Evolutionary conservation across 2,888 invertebrate species (phyloP).

Genomic region (Cephus runcator): DNA sequence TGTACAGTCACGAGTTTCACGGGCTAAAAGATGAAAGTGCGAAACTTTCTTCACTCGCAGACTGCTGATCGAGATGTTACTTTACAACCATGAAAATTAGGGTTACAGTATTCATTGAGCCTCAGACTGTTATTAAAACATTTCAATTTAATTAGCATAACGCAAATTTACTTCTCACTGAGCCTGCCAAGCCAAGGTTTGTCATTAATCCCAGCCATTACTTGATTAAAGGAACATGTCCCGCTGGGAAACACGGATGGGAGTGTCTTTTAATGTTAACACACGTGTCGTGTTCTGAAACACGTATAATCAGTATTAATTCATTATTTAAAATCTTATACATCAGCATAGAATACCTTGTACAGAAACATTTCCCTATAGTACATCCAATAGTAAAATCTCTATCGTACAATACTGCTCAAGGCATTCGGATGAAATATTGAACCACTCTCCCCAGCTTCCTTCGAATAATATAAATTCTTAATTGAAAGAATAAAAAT

Average conservation of each 20-base stretch:
- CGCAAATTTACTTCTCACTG: slow-evolving; percentile 4
- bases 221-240: slow-evolving; percentile 42
- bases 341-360: too few species aligned
- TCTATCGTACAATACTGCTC: too few species aligned
- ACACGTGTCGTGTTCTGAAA: not conserved
- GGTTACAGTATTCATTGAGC: not conserved
- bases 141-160: slow-evolving; percentile 17
- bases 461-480: not conserved
- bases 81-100: not conserved
- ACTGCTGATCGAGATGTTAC: not conserved
- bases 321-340: not conserved
- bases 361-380: too few species aligned
- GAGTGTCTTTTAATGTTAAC: slow-evolving; percentile 27
- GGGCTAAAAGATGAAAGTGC: not conserved
- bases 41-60: not conserved
- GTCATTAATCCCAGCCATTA: slow-evolving; percentile 41
- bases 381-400: too few species aligned
- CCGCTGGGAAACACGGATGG: slow-evolving; percentile 19
- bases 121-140: not conserved
- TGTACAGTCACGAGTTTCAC: not conserved
- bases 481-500: not conserved
- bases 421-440: too few species aligned
- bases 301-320: not conserved
- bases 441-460: too few species aligned
- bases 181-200: not conserved